Conservation (phyloP, 2,113 vertebrate species). For the Ptilonorhynchus violaceus region DNA sequence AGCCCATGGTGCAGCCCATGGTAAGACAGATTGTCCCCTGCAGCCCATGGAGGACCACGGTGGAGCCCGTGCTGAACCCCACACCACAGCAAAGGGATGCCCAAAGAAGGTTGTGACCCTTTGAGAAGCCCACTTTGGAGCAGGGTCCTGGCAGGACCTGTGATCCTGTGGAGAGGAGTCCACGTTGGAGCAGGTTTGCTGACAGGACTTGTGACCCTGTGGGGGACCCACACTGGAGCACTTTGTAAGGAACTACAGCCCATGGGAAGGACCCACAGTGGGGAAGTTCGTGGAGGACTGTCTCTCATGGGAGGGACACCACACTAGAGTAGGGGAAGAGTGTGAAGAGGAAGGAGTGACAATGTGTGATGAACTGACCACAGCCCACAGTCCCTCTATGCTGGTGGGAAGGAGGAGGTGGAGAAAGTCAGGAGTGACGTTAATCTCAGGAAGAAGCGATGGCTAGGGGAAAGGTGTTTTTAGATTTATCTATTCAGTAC, state of each 20-base stretch:
- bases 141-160: neutral
- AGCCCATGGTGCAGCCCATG: neutral
- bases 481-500: neutral
- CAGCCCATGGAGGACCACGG: neutral
- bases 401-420: neutral
- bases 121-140: accelerated
- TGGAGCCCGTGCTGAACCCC: neutral
- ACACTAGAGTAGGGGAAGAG: neutral
- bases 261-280: neutral
- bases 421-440: neutral
- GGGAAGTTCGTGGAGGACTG: neutral
- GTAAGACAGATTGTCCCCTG: neutral
- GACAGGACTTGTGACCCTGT: neutral
- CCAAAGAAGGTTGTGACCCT: too few relatives aligned
- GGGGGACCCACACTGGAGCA: neutral
- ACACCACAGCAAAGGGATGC: neutral
- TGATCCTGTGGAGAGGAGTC: neutral
- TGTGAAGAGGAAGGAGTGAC: neutral
- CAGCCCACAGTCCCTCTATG: neutral
- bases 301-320: neutral
- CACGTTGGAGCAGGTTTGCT: neutral
- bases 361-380: neutral
- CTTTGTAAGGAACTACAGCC: neutral
- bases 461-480: neutral
- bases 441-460: neutral